Conservation (phyloP, 1,140 invertebrate genomes). For the Oryzaephilus surinamensis region DNA sequence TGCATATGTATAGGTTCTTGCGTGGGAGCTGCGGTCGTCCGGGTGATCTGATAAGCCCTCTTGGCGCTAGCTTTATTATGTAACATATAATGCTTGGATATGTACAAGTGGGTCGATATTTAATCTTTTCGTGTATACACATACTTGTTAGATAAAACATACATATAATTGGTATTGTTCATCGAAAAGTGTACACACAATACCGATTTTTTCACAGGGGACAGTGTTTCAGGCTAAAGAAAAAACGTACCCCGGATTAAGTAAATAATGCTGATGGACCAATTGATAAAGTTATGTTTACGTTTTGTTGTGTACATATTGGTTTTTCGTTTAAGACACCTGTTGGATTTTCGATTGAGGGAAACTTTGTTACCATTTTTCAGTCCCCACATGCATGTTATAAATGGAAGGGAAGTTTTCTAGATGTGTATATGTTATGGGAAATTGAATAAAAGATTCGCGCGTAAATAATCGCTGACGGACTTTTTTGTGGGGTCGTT, state of each 20-base stretch:
- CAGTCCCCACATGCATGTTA: not conserved
- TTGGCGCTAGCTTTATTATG: conserved; percentile 13
- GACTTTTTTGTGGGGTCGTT: conserved; percentile 1
- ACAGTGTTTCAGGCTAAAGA: conserved; percentile 4
- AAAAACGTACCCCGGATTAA: conserved; percentile 4
- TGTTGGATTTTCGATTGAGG: conserved; percentile 1
- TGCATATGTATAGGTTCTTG: too few species aligned
- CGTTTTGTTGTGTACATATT: not conserved
- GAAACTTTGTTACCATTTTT: conserved; percentile 1
- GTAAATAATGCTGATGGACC: too few species aligned
- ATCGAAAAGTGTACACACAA: conserved; percentile 7
- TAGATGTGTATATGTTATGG: not conserved
- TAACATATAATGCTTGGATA: conserved; percentile 16
- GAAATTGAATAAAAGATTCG: conserved; percentile 3
- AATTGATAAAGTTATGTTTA: conserved; percentile 13
- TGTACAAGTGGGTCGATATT: conserved; percentile 15
- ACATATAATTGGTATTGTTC: conserved; percentile 14
- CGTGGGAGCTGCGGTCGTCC: conserved; percentile 15
- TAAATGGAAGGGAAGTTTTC: not conserved
- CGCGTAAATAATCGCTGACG: too few species aligned
- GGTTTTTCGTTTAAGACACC: conserved; percentile 9
- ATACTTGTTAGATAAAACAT: conserved; percentile 10
- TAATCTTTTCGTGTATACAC: conserved; percentile 14
- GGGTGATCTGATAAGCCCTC: conserved; percentile 12
- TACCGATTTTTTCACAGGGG: conserved; percentile 1